Conservation (phyloP, 2,113 vertebrate genomes). For the Bostrychus sinensis region DNA sequence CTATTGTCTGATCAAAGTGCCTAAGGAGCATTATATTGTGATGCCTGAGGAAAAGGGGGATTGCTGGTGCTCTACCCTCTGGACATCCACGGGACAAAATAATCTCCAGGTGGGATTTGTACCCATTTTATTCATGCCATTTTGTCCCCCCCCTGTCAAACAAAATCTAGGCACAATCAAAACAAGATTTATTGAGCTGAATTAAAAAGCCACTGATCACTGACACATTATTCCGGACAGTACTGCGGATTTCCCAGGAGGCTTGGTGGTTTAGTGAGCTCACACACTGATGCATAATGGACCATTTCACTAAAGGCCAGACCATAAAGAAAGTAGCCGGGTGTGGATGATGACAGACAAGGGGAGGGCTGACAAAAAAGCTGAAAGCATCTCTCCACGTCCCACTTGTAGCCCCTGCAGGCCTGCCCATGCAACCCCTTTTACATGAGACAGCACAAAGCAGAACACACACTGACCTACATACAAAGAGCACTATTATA, state of each 20-base stretch:
- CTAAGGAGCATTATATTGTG: constrained; percentile 62
- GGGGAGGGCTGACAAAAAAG: constrained; percentile 31
- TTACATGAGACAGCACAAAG: constrained; percentile 59
- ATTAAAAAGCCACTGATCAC: constrained; percentile 47
- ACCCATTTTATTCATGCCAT: constrained; percentile 43
- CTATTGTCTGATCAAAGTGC: constrained; percentile 59
- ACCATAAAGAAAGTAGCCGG: constrained; percentile 49
- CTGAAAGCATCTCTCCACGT: constrained; percentile 57
- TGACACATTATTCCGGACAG: constrained; percentile 28
- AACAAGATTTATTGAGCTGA: constrained; percentile 25
- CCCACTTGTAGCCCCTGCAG: constrained; percentile 41
- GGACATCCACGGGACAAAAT: constrained; percentile 49
- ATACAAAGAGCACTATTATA: constrained; percentile 44
- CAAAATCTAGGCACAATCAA: constrained; percentile 29
- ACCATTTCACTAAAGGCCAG: constrained; percentile 63
- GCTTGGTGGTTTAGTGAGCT: constrained; percentile 39
- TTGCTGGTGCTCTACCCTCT: constrained; percentile 46
- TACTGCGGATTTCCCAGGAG: constrained; percentile 20
- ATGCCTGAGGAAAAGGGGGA: constrained; percentile 34
- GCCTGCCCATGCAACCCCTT: constrained; percentile 19
- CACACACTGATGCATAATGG: constrained; percentile 58
- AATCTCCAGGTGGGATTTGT: constrained; percentile 55
- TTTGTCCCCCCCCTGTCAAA: neutral
- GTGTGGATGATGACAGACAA: constrained; percentile 56
- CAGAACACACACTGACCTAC: constrained; percentile 68